These are phyloP conservation scores for Gobio gobio DNA, from an alignment of 2,113 vertebrate species.

Conservation along the genomic window DNA sequence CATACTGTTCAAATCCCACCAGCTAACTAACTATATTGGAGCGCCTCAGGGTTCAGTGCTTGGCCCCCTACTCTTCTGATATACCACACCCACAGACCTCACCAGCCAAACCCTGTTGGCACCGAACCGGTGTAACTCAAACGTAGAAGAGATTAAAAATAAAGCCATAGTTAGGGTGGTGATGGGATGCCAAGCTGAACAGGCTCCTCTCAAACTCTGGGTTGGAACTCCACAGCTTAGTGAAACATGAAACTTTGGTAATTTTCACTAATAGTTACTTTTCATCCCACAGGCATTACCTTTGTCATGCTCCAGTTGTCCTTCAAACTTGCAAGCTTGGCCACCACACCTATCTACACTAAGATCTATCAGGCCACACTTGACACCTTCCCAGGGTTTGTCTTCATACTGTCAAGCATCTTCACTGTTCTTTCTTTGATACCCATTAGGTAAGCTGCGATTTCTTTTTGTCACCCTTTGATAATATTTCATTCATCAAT, in stretches of 20 bases:
- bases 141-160: neutral
- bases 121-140: neutral
- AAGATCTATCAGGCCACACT: conserved; percentile 88
- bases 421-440: conserved; percentile 82
- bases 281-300: conserved; percentile 36
- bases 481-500: neutral
- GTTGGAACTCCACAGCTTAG: neutral
- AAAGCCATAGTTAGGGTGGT: neutral
- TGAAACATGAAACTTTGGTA: neutral
- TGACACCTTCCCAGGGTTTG: conserved; percentile 81
- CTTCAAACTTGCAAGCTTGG: conserved; percentile 81
- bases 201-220: neutral
- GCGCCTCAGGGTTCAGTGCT: neutral
- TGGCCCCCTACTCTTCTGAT: neutral
- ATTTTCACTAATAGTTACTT: neutral
- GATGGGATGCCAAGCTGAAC: neutral
- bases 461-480: neutral
- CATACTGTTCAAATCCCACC: neutral
- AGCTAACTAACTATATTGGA: neutral
- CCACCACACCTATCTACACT: conserved; percentile 84
- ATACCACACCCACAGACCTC: neutral
- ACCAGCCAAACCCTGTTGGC: neutral
- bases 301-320: conserved; percentile 86
- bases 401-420: conserved; percentile 84
- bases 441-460: conserved; percentile 82